A percentile compares a stretch with the other conserved stretches of the same genome.
Evolutionary conservation across 2,797 vertebrate species (phyloP).

Genomic region (Cossypha heuglini): DNA sequence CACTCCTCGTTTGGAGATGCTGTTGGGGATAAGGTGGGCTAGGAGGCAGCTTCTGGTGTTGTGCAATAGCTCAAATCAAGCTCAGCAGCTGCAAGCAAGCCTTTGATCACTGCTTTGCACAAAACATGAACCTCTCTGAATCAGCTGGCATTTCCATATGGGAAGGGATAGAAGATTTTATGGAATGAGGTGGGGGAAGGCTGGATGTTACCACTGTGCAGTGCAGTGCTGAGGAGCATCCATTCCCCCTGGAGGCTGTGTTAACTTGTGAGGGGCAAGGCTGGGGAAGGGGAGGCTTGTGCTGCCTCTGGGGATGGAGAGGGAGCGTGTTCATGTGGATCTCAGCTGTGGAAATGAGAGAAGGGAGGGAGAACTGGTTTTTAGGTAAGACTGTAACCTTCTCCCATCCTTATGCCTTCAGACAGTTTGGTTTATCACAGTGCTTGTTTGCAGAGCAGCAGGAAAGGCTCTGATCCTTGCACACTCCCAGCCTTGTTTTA

Average conservation of each 20-base stretch:
- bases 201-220: background rate
- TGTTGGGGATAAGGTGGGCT: background rate
- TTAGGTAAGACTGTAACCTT: background rate
- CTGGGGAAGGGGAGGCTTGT: background rate
- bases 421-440: accelerated
- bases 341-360: background rate
- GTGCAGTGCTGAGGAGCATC: background rate
- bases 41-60: background rate
- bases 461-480: background rate
- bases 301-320: background rate
- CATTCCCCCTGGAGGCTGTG: background rate
- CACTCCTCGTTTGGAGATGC: background rate
- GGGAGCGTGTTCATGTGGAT: accelerated
- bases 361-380: background rate
- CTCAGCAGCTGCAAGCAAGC: background rate
- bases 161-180: background rate
- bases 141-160: background rate
- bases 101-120: background rate
- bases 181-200: background rate
- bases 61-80: background rate
- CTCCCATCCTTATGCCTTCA: accelerated
- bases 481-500: accelerated
- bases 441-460: background rate
- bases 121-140: background rate
- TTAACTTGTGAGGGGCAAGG: background rate